These are phyloP conservation scores for Illadopsis cleaveri DNA, from an alignment of 2,113 vertebrate species.

Conservation along the genomic window DNA sequence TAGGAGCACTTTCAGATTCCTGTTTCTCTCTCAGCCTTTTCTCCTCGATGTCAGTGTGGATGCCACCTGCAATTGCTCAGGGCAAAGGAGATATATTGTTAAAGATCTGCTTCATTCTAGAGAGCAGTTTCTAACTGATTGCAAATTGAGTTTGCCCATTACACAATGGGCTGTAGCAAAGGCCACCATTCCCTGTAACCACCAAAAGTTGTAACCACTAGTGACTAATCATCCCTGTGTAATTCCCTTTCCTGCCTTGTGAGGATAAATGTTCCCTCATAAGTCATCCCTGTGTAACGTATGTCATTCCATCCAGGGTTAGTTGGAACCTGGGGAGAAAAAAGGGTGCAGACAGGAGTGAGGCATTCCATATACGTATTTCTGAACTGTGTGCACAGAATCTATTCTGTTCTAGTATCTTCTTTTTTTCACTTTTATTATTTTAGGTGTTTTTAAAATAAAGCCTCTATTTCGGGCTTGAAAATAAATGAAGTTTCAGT, in stretches of 20 bases:
- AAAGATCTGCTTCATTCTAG: neutral
- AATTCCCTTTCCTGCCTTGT: neutral
- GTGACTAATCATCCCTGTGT: too few relatives aligned
- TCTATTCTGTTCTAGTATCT: neutral
- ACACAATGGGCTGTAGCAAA: neutral
- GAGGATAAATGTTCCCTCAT: neutral
- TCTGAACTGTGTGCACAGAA: neutral
- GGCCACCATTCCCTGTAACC: neutral
- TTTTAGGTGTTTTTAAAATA: neutral
- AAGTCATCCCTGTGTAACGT: neutral
- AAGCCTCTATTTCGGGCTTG: neutral
- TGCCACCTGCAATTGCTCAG: neutral
- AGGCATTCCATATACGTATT: neutral
- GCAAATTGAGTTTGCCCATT: neutral
- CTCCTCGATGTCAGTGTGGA: fast-evolving
- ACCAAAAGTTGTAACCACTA: neutral
- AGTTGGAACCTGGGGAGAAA: neutral
- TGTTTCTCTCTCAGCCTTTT: neutral
- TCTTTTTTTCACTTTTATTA: neutral
- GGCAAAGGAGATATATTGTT: neutral
- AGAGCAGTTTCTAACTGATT: neutral
- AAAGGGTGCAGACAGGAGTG: neutral
- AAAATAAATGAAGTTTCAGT: neutral
- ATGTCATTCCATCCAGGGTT: neutral
- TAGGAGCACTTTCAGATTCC: neutral